phyloP scores from a whole-genome alignment of 2,113 vertebrate genomes.

The Percina caprodes region DNA sequence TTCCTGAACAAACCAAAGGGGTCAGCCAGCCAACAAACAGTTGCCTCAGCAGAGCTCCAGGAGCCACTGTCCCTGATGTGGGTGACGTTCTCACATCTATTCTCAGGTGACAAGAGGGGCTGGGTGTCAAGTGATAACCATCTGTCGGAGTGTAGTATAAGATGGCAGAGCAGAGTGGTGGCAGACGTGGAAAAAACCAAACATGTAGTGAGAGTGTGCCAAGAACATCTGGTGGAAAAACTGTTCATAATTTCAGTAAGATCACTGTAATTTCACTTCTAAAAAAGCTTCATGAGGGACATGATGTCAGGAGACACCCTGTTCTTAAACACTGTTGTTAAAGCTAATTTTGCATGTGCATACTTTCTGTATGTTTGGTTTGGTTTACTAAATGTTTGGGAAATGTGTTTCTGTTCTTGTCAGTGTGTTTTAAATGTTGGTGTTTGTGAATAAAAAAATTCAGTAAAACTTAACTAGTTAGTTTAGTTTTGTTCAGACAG shows the following conservation, averaged over 20 bases:
- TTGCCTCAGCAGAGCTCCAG: slow-evolving; percentile 13
- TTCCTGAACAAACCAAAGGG: slow-evolving; percentile 16
- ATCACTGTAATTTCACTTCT: neutral
- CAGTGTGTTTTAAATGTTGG: neutral
- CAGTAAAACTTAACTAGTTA: too few species aligned
- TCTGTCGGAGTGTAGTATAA: slow-evolving; percentile 41
- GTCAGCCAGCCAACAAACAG: neutral
- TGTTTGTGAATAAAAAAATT: neutral
- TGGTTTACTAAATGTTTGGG: neutral
- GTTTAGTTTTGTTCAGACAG: neutral
- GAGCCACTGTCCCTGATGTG: slow-evolving; percentile 21
- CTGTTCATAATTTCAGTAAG: neutral
- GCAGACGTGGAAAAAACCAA: slow-evolving; percentile 20
- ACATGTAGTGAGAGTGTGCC: slow-evolving; percentile 18
- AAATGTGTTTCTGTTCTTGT: neutral
- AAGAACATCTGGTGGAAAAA: slow-evolving; percentile 37
- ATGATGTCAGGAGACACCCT: neutral
- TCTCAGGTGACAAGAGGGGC: slow-evolving; percentile 49
- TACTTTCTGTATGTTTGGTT: neutral
- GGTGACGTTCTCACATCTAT: slow-evolving; percentile 27
- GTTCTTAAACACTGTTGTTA: neutral
- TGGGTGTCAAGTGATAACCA: slow-evolving; percentile 60
- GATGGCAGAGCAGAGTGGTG: slow-evolving; percentile 34
- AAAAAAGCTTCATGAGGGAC: neutral
- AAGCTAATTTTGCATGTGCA: neutral